Percentiles rank a stretch among this genome's conserved stretches.
Conservation (phyloP, 2,888 invertebrate species). For the Gymnosoma rotundatum region DNA sequence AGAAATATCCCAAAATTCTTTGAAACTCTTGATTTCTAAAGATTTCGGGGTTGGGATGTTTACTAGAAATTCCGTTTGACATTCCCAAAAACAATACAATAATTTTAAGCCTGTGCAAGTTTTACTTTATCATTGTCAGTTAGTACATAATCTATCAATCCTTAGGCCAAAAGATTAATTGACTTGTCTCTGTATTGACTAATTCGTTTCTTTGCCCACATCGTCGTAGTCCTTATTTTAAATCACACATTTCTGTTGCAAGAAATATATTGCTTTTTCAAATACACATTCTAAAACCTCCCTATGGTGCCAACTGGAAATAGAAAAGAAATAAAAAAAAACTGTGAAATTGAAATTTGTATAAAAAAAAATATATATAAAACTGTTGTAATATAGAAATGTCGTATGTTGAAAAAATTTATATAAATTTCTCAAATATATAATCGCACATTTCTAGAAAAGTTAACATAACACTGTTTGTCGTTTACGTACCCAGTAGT, state of each 20-base stretch:
- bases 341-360: slow-evolving; percentile 33
- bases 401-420: slow-evolving; percentile 53
- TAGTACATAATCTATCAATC: too few species aligned
- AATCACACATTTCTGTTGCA: slow-evolving; percentile 1
- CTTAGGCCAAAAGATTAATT: too few species aligned
- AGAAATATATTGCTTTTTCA: slow-evolving; percentile 19
- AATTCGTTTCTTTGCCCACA: background rate
- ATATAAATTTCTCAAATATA: slow-evolving; percentile 23
- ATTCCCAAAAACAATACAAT: too few species aligned
- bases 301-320: slow-evolving; percentile 60
- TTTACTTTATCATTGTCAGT: too few species aligned
- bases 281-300: slow-evolving; percentile 3
- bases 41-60: too few species aligned
- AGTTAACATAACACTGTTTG: background rate
- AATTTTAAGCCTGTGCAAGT: too few species aligned
- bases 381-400: slow-evolving; percentile 63
- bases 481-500: background rate
- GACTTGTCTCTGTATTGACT: too few species aligned
- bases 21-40: too few species aligned
- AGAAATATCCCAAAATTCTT: too few species aligned
- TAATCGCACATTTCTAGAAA: background rate
- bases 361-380: slow-evolving; percentile 37
- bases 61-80: too few species aligned
- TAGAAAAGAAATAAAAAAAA: slow-evolving; percentile 13
- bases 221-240: background rate